Conservation (phyloP, 1,140 invertebrate genomes). For the Drosophila leontia region DNA sequence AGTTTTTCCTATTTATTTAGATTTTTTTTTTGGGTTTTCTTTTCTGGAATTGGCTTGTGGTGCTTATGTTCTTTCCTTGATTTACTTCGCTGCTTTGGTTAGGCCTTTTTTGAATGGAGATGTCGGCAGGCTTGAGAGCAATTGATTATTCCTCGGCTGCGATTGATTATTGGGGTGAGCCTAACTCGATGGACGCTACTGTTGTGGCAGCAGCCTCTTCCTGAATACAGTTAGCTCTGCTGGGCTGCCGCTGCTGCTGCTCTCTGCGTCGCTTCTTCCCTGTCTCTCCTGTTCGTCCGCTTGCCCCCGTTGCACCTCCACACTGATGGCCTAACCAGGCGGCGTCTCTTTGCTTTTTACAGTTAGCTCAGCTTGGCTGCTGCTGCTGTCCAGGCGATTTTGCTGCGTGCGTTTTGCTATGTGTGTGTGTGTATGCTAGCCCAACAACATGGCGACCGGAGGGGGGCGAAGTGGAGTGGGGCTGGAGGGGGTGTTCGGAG, state of each 20-base stretch:
- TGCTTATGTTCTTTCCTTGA: background rate
- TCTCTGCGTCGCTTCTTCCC: constrained; percentile 4
- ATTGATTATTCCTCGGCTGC: constrained; percentile 24
- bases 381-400: constrained; percentile 33
- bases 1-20: constrained; percentile 10
- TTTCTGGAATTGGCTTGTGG: constrained; percentile 17
- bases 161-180: constrained; percentile 24
- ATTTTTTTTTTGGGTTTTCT: constrained; percentile 6
- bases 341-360: constrained; percentile 48
- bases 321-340: constrained; percentile 78
- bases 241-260: constrained; percentile 11
- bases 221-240: constrained; percentile 16
- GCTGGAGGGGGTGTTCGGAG: constrained; percentile 36
- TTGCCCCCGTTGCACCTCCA: constrained; percentile 75
- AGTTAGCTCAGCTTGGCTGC: constrained; percentile 27
- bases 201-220: constrained; percentile 27
- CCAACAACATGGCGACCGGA: constrained; percentile 69
- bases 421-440: constrained; percentile 58
- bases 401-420: constrained; percentile 15
- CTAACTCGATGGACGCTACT: constrained; percentile 42
- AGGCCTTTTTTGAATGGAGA: constrained; percentile 60
- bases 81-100: constrained; percentile 38
- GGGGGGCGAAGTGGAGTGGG: constrained; percentile 6
- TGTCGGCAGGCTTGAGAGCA: constrained; percentile 53
- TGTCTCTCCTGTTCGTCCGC: constrained; percentile 1